Conservation (phyloP, 2,113 vertebrate genomes). For the Ceyx cyanopectus region DNA sequence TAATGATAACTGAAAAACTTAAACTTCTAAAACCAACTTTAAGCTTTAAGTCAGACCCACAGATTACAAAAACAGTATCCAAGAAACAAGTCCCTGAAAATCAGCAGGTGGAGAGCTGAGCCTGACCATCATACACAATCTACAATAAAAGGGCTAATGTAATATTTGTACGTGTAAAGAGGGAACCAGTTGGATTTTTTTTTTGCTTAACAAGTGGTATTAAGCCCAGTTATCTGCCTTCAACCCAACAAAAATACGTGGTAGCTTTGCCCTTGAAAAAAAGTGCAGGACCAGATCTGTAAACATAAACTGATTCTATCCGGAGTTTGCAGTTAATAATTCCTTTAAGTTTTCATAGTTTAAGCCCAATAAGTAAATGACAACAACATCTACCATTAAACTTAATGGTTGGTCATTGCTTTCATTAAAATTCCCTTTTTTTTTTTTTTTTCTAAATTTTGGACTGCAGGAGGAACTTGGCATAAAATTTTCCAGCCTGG, state of each 20-base stretch:
- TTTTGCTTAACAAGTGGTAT: neutral
- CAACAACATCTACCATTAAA: neutral
- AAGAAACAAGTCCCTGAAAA: neutral
- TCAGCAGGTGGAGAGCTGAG: neutral
- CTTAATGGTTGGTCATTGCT: neutral
- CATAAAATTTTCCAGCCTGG: neutral
- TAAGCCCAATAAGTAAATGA: neutral
- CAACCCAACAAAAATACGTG: neutral
- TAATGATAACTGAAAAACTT: neutral
- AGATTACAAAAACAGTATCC: neutral
- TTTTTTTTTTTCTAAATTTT: neutral
- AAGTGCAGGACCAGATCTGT: neutral
- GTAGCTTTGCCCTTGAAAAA: neutral
- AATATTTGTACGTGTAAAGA: neutral
- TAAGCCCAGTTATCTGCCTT: neutral
- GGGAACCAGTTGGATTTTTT: neutral
- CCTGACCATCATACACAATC: accelerated
- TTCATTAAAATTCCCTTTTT: neutral
- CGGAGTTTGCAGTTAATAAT: neutral
- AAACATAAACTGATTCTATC: neutral
- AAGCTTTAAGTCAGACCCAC: neutral
- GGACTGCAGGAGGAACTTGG: neutral
- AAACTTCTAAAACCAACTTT: neutral
- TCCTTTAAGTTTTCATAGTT: neutral
- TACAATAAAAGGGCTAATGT: neutral